Evolutionary conservation across 92 coral and sea anemone species (phyloP).

Genomic region (Plumapathes pennacea): DNA sequence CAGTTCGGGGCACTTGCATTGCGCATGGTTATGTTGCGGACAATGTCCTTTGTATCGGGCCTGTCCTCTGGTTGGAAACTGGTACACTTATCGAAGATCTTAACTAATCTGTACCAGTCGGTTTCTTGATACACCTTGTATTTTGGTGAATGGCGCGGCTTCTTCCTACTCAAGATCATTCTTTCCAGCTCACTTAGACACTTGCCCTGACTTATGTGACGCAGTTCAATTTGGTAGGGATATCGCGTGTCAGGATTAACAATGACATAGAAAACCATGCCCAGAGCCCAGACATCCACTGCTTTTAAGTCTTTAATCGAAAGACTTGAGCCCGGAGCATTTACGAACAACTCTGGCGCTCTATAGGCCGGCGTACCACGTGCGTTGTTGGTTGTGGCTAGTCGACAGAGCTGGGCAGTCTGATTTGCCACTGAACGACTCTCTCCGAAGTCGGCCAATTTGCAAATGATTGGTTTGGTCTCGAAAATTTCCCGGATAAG

Average conservation of each 20-base stretch:
- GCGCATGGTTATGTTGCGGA: not conserved
- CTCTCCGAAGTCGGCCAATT: constrained; percentile 63
- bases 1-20: constrained; percentile 17
- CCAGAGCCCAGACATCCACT: constrained; percentile 66
- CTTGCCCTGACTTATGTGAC: constrained; percentile 18
- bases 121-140: constrained; percentile 53
- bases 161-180: constrained; percentile 33
- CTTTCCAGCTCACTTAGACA: constrained; percentile 11
- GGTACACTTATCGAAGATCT: constrained; percentile 1
- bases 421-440: constrained; percentile 41
- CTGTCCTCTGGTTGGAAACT: constrained; percentile 2
- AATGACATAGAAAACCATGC: constrained; percentile 57
- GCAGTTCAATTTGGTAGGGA: constrained; percentile 45
- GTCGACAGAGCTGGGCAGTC: constrained; percentile 43
- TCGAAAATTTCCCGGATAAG: constrained; percentile 6
- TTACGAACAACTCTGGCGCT: constrained; percentile 59
- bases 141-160: constrained; percentile 39
- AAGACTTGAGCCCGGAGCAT: too few species aligned
- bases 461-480: constrained; percentile 48
- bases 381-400: constrained; percentile 36
- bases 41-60: constrained; percentile 20
- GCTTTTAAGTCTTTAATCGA: constrained; percentile 55
- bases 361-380: constrained; percentile 56
- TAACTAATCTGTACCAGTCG: constrained; percentile 26
- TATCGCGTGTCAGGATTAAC: constrained; percentile 58